phyloP scores from a whole-genome alignment of 2,113 vertebrate genomes.

The Hiodon alosoides region DNA sequence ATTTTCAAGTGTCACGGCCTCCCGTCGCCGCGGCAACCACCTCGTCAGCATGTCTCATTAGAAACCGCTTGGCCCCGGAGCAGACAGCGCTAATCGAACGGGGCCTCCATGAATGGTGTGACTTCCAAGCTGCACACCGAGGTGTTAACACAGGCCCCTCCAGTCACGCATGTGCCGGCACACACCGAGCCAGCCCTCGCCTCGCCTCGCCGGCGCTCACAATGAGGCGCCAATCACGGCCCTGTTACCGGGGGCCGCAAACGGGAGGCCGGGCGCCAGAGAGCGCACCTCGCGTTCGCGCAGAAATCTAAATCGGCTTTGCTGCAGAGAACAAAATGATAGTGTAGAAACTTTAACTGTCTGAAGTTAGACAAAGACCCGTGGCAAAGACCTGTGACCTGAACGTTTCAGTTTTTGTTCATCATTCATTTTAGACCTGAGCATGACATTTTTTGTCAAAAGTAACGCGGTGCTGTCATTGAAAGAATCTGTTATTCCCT shows the following conservation, averaged over 20 bases:
- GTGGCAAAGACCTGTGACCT: too few relatives aligned
- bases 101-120: constrained; percentile 38
- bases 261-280: constrained; percentile 17
- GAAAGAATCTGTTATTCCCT: constrained; percentile 49
- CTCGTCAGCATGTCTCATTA: constrained; percentile 71
- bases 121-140: constrained; percentile 28
- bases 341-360: too few relatives aligned
- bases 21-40: constrained; percentile 62
- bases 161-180: constrained; percentile 6
- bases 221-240: constrained; percentile 13
- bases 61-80: constrained; percentile 59
- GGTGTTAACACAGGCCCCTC: constrained; percentile 55
- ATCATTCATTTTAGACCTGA: too few relatives aligned
- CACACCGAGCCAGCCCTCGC: constrained; percentile 7
- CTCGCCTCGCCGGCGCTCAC: background rate
- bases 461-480: constrained; percentile 58
- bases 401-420: too few relatives aligned
- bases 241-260: background rate
- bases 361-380: too few relatives aligned
- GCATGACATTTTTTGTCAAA: constrained; percentile 50
- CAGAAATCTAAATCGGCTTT: constrained; percentile 49
- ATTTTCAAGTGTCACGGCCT: constrained; percentile 70
- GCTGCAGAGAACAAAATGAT: background rate
- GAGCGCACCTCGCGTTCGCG: background rate
- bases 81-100: constrained; percentile 48